Conservation (phyloP, 2,888 invertebrate species). For the Lasioglossum figueresi region DNA sequence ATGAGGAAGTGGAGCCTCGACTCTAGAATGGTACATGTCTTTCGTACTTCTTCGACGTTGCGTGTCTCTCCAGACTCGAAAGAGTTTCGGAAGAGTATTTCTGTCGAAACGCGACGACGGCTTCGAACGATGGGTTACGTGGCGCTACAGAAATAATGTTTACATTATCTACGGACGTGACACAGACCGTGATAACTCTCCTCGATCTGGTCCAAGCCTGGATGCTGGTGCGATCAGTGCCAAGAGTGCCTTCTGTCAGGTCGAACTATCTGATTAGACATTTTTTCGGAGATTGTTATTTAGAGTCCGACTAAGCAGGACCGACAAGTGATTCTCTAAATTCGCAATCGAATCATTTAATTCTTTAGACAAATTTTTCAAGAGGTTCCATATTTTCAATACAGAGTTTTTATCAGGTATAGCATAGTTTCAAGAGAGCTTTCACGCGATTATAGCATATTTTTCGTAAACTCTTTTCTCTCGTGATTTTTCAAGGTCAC, state of each 20-base stretch:
- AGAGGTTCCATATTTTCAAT: no score
- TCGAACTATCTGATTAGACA: not conserved
- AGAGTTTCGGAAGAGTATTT: not conserved
- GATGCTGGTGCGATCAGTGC: not conserved
- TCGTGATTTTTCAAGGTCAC: no score
- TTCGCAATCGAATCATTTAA: no score
- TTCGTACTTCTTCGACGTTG: not conserved
- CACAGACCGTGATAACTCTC: constrained; percentile 31
- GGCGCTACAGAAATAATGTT: constrained; percentile 39
- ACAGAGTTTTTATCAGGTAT: no score
- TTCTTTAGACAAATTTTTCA: no score
- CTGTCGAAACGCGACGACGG: not conserved
- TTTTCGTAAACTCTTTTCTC: no score
- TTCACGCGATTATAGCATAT: no score
- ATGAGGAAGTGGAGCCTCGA: constrained; percentile 77
- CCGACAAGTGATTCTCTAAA: no score
- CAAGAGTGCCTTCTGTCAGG: not conserved
- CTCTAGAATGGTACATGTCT: constrained; percentile 73
- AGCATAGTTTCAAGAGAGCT: no score
- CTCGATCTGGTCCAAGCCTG: not conserved
- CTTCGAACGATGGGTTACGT: constrained; percentile 16
- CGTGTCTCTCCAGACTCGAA: not conserved
- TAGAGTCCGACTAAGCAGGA: no score
- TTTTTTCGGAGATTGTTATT: no score
- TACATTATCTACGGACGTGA: constrained; percentile 32